A percentile compares a stretch with the other conserved stretches of the same genome.
Conservation (phyloP, 1,140 invertebrate genomes). For the Euglossa dilemma region DNA sequence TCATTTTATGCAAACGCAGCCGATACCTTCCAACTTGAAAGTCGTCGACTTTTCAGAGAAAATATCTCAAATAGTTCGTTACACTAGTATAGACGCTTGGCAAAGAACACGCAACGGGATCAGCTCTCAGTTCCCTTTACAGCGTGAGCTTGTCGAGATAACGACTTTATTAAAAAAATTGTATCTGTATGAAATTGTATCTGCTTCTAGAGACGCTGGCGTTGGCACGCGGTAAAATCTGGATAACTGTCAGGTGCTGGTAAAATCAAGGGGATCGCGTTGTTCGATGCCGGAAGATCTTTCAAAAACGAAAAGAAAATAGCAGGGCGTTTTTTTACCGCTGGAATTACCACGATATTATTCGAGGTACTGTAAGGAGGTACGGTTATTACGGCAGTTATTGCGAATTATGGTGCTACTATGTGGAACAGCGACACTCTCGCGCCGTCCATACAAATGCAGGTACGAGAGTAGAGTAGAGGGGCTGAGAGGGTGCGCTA, state of each 20-base stretch:
- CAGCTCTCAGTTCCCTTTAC: too few species aligned
- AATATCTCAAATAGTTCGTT: conserved; percentile 67
- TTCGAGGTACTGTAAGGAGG: conserved; percentile 72
- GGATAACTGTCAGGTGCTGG: background rate
- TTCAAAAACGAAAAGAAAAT: background rate
- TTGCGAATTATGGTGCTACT: conserved; percentile 77
- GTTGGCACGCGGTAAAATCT: background rate
- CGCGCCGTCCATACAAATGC: conserved; percentile 44
- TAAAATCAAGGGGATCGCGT: background rate
- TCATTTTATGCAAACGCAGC: conserved; percentile 73
- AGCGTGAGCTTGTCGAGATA: too few species aligned
- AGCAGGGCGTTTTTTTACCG: conserved; percentile 62
- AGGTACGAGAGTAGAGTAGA: background rate
- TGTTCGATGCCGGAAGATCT: background rate
- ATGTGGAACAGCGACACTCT: conserved; percentile 54
- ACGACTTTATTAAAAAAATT: too few species aligned
- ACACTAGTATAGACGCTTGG: background rate
- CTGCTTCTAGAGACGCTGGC: too few species aligned
- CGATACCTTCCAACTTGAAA: conserved; percentile 69
- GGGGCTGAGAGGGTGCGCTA: background rate
- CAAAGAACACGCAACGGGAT: background rate
- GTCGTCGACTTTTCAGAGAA: conserved; percentile 73
- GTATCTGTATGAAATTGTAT: too few species aligned
- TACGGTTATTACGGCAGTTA: conserved; percentile 78
- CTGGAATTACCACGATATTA: conserved; percentile 73